Percentiles rank a stretch among this genome's conserved stretches.
phyloP scores from a whole-genome alignment of 1,140 invertebrate species.

The Anastrepha obliqua region DNA sequence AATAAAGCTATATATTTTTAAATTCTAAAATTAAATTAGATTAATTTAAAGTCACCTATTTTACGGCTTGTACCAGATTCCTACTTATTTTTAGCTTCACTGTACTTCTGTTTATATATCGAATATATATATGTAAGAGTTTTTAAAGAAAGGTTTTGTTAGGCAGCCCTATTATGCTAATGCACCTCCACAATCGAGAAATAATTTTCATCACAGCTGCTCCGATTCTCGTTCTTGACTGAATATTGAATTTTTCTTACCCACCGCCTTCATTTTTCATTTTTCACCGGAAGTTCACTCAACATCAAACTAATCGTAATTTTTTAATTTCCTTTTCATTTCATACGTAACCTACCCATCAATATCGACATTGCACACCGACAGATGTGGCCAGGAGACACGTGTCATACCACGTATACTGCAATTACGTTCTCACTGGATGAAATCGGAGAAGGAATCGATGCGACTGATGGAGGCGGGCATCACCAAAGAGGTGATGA shows the following conservation, averaged over 20 bases:
- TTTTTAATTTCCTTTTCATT: slow-evolving; percentile 38
- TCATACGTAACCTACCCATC: slow-evolving; percentile 25
- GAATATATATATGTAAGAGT: too few species aligned
- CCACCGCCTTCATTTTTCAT: neutral
- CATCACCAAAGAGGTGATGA: slow-evolving; percentile 91
- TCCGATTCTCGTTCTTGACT: too few species aligned
- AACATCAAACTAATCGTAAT: slow-evolving; percentile 46
- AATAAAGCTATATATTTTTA: too few species aligned
- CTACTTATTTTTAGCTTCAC: too few species aligned
- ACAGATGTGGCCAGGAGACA: slow-evolving; percentile 97
- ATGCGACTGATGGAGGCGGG: slow-evolving; percentile 94
- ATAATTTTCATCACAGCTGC: too few species aligned
- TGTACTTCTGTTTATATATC: too few species aligned
- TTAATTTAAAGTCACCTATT: too few species aligned
- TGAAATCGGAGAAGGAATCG: slow-evolving; percentile 92
- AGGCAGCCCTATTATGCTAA: too few species aligned
- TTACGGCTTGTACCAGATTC: too few species aligned
- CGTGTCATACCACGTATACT: slow-evolving; percentile 95
- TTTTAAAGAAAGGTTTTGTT: too few species aligned
- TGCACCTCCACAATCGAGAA: too few species aligned
- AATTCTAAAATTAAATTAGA: too few species aligned
- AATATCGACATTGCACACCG: slow-evolving; percentile 41
- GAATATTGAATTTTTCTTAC: neutral
- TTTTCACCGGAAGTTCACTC: slow-evolving; percentile 19
- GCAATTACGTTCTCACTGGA: slow-evolving; percentile 94